phyloP scores from a whole-genome alignment of 2,113 vertebrate species.

The Galemys pyrenaicus region DNA sequence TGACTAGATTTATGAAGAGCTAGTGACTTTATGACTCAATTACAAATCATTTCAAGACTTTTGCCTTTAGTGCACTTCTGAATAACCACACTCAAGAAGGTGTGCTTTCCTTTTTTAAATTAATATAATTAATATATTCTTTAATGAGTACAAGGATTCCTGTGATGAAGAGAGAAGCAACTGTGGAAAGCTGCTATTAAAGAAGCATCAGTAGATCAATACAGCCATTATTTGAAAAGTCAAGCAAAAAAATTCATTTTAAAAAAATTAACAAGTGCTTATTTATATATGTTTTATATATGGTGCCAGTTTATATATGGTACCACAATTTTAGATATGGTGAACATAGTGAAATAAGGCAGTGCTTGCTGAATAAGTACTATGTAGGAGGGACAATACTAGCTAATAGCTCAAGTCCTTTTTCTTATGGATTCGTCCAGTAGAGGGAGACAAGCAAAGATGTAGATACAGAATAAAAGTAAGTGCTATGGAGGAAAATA shows the following conservation, averaged over 20 bases:
- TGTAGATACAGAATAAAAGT: background rate
- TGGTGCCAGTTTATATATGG: background rate
- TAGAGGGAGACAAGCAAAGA: background rate
- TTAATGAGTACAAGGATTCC: background rate
- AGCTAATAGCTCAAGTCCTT: background rate
- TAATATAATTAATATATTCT: background rate
- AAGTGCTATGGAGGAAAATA: background rate
- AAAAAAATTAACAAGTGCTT: background rate
- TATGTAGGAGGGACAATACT: background rate
- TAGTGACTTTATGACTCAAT: conserved; percentile 66
- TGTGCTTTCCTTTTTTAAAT: background rate
- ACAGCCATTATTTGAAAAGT: background rate
- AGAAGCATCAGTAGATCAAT: background rate
- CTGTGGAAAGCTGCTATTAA: background rate
- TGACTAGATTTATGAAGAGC: conserved; percentile 26
- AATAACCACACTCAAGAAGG: background rate
- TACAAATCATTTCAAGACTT: conserved; percentile 62
- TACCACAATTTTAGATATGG: background rate
- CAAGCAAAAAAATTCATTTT: background rate
- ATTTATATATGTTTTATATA: background rate
- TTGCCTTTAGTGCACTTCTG: background rate
- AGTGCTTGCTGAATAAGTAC: background rate
- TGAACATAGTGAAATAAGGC: background rate
- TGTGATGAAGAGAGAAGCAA: background rate
- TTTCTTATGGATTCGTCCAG: background rate